Conservation (phyloP, 2,797 vertebrate genomes). For the Sebastiscus albofasciatus region DNA sequence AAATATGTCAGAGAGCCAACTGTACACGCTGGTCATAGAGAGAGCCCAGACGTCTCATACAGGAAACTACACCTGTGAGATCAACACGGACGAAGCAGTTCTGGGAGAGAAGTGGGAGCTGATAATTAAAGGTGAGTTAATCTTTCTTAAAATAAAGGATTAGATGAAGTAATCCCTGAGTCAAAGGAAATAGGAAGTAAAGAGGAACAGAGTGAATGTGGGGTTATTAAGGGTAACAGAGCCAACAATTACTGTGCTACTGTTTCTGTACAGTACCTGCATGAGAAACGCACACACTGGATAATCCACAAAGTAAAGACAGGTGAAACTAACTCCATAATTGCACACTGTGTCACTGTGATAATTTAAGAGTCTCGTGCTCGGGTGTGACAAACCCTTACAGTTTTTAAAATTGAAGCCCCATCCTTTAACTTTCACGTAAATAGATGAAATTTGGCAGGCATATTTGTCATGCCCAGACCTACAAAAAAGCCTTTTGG, state of each 20-base stretch:
- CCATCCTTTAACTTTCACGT: too few relatives aligned
- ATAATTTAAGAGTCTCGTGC: too few relatives aligned
- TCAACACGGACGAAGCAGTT: accelerated
- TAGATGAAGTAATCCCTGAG: not conserved
- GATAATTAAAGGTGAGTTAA: conserved; percentile 54
- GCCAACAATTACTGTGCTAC: not conserved
- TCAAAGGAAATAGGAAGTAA: not conserved
- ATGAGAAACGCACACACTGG: not conserved
- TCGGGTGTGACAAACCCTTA: too few relatives aligned
- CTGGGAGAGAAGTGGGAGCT: conserved; percentile 16
- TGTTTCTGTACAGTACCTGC: not conserved
- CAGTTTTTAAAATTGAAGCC: too few relatives aligned
- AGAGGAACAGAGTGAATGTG: not conserved
- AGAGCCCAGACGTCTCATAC: conserved; percentile 5
- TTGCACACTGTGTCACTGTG: not conserved
- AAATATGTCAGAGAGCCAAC: not conserved
- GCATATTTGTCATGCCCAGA: too few relatives aligned
- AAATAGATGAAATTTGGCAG: too few relatives aligned
- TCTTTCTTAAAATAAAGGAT: not conserved
- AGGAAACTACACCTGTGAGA: conserved; percentile 67
- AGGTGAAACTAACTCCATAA: not conserved
- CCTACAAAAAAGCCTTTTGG: too few relatives aligned
- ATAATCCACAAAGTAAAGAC: not conserved
- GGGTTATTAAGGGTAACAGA: not conserved
- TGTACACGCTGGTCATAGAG: conserved; percentile 30